Base-by-base conservation (phyloP, 2,888 invertebrate genomes). In the Entomobrya proxima region DNA sequence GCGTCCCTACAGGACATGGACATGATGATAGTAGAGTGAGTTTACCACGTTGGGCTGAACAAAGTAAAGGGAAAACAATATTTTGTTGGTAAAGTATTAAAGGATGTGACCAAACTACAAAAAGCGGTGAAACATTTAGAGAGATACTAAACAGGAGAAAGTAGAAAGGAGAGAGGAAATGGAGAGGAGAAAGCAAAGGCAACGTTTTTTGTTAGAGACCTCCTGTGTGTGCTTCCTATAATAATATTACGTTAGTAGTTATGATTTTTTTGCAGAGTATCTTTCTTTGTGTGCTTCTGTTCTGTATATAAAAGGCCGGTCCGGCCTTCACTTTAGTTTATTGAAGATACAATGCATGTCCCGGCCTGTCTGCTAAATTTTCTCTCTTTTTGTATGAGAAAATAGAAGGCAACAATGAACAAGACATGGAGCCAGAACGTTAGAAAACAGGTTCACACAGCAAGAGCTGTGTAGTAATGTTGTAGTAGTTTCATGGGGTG, bases 61-160 rank as follows among this genome's bases (percentile, higher is more conserved):
- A 47, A 52, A 58, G 58, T 35, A 77, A 37, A 77, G 32, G 77
- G 75, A 80, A 85, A 85, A 80, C 85, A 85, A 85, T 85, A 85
- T 85, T 85, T 85, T 75, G 52, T 75, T 80, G 74, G 37, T 47
- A 55, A 72, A 79, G 72, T 78, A 80, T 37, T 74, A 72, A 72
- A 72, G 52, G 85, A 85, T 85, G 85, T 85, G 85, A 85, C 85
- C 75, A 80, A 85, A 79, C 79, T 85, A 40, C 80, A 64, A 55
- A 84, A 79, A 47, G 35, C 40, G 35, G 9, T 64, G 37, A 64
- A 64, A 64, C 64, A 64, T 64, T 64, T 21, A 18, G 11, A 32
- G 0, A 32, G 7, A 9, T 32, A 32, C 32, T 61, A 6, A 61
- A 9, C 30, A 55, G 30, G 5, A 32, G 61, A 64, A 64, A 4